Conservation (phyloP, 2,888 invertebrate species). For the Halocaridina rubra region DNA sequence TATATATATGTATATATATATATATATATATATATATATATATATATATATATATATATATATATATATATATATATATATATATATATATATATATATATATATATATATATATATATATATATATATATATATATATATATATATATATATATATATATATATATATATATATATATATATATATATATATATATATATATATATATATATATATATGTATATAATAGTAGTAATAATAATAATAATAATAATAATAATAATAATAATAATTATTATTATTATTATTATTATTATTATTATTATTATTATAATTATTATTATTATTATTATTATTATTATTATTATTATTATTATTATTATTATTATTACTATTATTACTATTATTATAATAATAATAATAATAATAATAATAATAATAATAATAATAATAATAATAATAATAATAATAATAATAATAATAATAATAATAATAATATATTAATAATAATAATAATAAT, state of each 20-base stretch:
- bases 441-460: not conserved
- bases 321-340: not conserved
- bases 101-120: slow-evolving; percentile 8
- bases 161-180: not conserved
- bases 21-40: not conserved
- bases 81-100: not conserved
- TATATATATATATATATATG: not conserved
- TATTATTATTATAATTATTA: not conserved
- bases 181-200: not conserved
- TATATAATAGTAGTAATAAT: no score
- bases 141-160: not conserved
- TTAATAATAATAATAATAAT: not conserved
- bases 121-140: slow-evolving; percentile 21
- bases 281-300: not conserved
- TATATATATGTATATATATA: not conserved
- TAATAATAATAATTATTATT: no score
- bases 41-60: not conserved
- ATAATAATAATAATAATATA: not conserved
- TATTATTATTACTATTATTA: not conserved
- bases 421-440: not conserved
- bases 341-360: not conserved
- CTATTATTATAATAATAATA: not conserved
- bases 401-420: not conserved
- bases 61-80: not conserved
- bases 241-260: not conserved